Conservation (phyloP, 2,113 vertebrate genomes). For the Callocephalon fimbriatum region DNA sequence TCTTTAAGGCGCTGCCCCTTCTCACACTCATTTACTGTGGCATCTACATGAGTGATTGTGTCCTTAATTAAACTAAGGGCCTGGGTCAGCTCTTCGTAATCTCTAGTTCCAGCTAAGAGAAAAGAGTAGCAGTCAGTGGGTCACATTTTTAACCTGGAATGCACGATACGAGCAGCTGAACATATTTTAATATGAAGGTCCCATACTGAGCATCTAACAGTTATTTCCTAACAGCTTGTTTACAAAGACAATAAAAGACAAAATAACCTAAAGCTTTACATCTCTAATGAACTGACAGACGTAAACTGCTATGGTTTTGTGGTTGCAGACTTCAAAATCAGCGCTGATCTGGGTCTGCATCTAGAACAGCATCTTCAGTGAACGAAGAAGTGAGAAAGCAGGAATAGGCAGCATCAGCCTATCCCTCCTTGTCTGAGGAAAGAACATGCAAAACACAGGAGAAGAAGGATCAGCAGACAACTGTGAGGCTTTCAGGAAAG, state of each 20-base stretch:
- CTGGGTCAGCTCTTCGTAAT: constrained; percentile 84
- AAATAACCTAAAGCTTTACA: neutral
- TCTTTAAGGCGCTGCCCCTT: constrained; percentile 87
- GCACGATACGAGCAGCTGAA: neutral
- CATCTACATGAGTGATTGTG: constrained; percentile 88
- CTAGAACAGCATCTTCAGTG: neutral
- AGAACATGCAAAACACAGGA: neutral
- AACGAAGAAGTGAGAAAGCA: neutral
- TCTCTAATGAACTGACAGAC: neutral
- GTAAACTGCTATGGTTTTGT: neutral
- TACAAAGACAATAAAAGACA: neutral
- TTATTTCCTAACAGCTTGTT: neutral
- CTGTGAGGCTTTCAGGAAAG: neutral
- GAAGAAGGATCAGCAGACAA: neutral
- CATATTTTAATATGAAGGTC: neutral
- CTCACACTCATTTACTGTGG: constrained; percentile 86
- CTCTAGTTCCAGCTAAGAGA: constrained; percentile 82
- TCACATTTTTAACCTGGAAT: neutral
- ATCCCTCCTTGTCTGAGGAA: neutral
- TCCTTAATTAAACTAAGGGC: constrained; percentile 88
- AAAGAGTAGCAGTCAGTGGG: neutral
- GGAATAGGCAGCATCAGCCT: neutral
- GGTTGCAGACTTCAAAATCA: neutral
- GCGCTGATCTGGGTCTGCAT: neutral
- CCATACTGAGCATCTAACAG: neutral